Evolutionary conservation across 1,140 invertebrate species (phyloP), one percentile per base, ranked within the genome.

Genomic region (Dryas iulia): DNA sequence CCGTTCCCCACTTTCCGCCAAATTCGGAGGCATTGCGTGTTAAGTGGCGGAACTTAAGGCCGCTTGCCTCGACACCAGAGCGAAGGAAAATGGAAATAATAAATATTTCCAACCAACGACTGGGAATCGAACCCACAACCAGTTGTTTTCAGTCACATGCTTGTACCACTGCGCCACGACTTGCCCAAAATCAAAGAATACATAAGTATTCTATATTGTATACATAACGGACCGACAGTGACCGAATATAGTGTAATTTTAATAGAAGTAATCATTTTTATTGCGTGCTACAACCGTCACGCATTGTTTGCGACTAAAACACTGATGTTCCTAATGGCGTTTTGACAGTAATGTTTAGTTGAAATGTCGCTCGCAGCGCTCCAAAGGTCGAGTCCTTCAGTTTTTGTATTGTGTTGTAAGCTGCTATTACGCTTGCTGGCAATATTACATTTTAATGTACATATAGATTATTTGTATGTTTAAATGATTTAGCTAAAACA

Each of bases 381-480:
- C 62, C 64, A 81, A 82, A 84, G 78, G 83, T 79, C 73, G 62
- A 71, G 78, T 81, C 76, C 81, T 81, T 79, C 79, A 65, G 71
- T 65, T 77, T 63, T 69, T 72, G 60, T 39, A 69, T 66, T 75
- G 66, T 79, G 69, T 78, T 69, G 77, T 67, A 72, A 77, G 74
- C 72, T 47, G 21, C 21, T 47, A 47, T 2, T 21, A 21, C 14
- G 39, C 6, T 47, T 18, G 21, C 39, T n/a, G 18, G 18, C 7
- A 21, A 47, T 21, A 3, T 47, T 47, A 47, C 1, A 18, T 47
- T 47, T 21, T 18, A 47, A 47, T 47, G 3, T 47, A 21, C 18
- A 18, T 6, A 10, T 31, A 31, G 8, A 6, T 14, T 47, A 7
- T 47, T 8, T 47, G 18, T 47, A 3, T 47, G 6, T 47, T 47